Percentiles rank a stretch among this genome's conserved stretches.
Evolutionary conservation across 2,888 invertebrate genomes (phyloP).

Genomic region (Tipula helvola): DNA sequence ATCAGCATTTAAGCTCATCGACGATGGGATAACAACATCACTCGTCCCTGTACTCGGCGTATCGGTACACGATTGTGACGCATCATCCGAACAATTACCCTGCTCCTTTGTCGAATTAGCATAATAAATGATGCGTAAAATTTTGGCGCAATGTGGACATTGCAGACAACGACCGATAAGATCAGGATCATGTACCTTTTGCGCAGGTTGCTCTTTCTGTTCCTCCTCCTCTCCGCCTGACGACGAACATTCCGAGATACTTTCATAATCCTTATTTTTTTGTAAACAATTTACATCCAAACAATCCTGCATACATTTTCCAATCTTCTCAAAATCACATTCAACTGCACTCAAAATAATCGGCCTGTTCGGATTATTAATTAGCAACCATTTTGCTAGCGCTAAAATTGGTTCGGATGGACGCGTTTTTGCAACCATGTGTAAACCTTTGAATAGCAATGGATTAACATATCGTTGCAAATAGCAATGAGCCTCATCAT

Average conservation of each 20-base stretch:
- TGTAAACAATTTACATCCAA: not conserved
- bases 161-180: not conserved
- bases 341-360: slow-evolving; percentile 18
- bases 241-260: not conserved
- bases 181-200: not conserved
- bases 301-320: not conserved
- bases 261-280: not conserved
- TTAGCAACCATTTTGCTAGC: slow-evolving; percentile 62
- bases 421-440: slow-evolving; percentile 53
- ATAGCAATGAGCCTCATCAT: slow-evolving; percentile 53
- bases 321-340: slow-evolving; percentile 16
- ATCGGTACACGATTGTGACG: not conserved
- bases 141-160: slow-evolving; percentile 4
- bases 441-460: slow-evolving; percentile 46
- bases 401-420: slow-evolving; percentile 65
- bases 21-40: not conserved
- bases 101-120: not conserved
- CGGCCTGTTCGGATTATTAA: slow-evolving; percentile 65
- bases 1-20: not conserved
- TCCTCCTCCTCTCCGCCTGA: not conserved
- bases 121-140: not conserved
- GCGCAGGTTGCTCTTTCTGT: not conserved
- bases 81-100: not conserved
- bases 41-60: not conserved
- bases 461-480: slow-evolving; percentile 53